Base-by-base conservation (phyloP, 2,888 invertebrate genomes). In the Synergus umbraculus region DNA sequence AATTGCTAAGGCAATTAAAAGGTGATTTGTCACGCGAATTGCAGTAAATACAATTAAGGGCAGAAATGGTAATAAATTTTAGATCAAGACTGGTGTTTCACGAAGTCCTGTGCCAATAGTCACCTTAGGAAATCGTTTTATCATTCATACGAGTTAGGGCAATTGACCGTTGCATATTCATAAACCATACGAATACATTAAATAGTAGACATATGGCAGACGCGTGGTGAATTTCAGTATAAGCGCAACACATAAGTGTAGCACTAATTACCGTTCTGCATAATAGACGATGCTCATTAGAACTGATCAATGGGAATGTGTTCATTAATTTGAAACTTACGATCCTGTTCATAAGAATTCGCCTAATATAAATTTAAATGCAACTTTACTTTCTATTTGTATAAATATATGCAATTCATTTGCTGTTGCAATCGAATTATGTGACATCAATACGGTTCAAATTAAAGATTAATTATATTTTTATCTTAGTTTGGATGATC, bases 131-230 rank as follows among this genome's bases (percentile, higher is more conserved):
- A 81, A 49, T 43, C 63, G 73, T 79, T 80, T 79, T 79, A 79
- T 81, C 79, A 80, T 83, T 78, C 79, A 76, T 79, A 5, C 5
- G 81, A 77, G 64, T 65, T 58, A 18, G 69, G 46, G 60, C 69
- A 64, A 79, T 80, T 76, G 65, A 64, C 58, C 58, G 29, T 67
- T 79, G 79, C 80, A 79, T 81, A 83, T 81, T 81, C 83, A 81
- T 80, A 79, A 60, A 54, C n/a, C n/a, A 54, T 29, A 60, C 65
- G 76, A 77, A 80, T 82, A 79, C 58, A 67, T 77, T 81, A 81
- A 54, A 49, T 69, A 15, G 69, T 49, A 69, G 49, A 49, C 69
- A 49, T 49, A 15, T 49, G 15, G 37, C 29, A 49, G 13, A 15
- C 49, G 29, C 1, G 46, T 49, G 15, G 29, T 37, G 49, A 69